These are phyloP conservation scores for Mnemiopsis leidyi DNA, from an alignment of 37 sponge, comb jelly and placozoan species.

Conservation along the genomic window DNA sequence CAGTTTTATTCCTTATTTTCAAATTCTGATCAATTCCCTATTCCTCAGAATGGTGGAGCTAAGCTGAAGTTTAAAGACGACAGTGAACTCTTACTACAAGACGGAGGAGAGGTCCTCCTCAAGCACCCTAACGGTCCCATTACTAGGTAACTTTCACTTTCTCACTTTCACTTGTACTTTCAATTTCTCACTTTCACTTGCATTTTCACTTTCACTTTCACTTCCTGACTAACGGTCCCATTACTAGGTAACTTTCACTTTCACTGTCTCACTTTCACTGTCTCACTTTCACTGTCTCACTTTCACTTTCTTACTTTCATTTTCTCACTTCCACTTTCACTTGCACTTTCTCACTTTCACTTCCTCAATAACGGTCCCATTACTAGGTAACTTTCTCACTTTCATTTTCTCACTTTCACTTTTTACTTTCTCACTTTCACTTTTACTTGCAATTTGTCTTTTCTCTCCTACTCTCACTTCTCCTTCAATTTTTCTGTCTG, in stretches of 20 bases:
- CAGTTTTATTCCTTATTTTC: too few relatives aligned
- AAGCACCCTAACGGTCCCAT: background rate
- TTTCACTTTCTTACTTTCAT: background rate
- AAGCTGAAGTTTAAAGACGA: conserved; percentile 47
- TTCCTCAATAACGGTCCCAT: background rate
- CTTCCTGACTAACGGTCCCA: background rate
- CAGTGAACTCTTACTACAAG: background rate
- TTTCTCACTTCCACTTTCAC: background rate
- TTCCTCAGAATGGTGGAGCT: conserved; percentile 19
- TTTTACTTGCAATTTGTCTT: too few relatives aligned
- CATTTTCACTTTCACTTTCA: background rate
- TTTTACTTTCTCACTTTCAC: too few relatives aligned
- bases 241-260: background rate
- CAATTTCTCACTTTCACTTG: background rate
- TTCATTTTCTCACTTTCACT: background rate
- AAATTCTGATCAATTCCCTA: too few relatives aligned
- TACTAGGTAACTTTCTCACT: background rate
- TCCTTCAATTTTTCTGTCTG: too few relatives aligned
- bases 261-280: background rate
- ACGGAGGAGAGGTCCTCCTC: background rate
- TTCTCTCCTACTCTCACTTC: too few relatives aligned
- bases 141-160: background rate
- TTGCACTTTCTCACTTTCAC: background rate
- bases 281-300: background rate
- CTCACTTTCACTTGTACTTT: background rate